Evolutionary conservation across 1,140 invertebrate genomes (phyloP), one percentile per base, ranked within the genome.

Genomic region (Asobara japonica): DNA sequence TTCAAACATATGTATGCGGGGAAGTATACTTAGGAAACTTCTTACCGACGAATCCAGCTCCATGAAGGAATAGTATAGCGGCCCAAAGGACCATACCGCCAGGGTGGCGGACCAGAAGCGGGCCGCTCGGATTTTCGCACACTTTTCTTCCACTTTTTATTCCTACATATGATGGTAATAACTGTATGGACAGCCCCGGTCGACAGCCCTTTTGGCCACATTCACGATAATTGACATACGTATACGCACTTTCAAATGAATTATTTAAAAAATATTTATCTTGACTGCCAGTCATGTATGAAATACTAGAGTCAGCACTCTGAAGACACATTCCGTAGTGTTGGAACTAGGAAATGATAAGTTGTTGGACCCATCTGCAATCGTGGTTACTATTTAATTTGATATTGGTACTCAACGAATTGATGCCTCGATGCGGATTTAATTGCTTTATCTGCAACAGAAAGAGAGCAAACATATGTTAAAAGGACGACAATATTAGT

Each of bases 61-160:
- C 87, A 80, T 89, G 86, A 51, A 89, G 86, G 80, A 89, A 82
- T 82, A 88, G 78, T 81, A 89, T 83, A 38, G 84, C 86, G 83
- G 85, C 88, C 87, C 86, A 88, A 85, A 89, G 82, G 84, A 88
- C 86, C 86, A 87, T 88, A 76, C 84, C 84, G 82, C 83, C 83
- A 80, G 78, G 73, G 75, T 83, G 83, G 81, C 80, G 83, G 83
- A 79, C 83, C 83, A 80, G 77, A 62, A 71, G 62, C 82, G 84
- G 83, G 75, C 84, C 84, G 80, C 82, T 78, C 73, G 79, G 79
- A 74, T 79, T 82, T 80, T 76, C 82, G 77, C 82, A 83, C 81
- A 82, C 74, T 74, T 76, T 77, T 73, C 76, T 56, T 76, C 69
- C 72, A 78, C 77, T 78, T 74, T 72, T 80, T 76, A 10, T 20